Percentiles rank a stretch among this genome's conserved stretches.
These are phyloP conservation scores for Xestia rhomboidea DNA, from an alignment of 2,888 invertebrate genomes.

Conservation along the genomic window DNA sequence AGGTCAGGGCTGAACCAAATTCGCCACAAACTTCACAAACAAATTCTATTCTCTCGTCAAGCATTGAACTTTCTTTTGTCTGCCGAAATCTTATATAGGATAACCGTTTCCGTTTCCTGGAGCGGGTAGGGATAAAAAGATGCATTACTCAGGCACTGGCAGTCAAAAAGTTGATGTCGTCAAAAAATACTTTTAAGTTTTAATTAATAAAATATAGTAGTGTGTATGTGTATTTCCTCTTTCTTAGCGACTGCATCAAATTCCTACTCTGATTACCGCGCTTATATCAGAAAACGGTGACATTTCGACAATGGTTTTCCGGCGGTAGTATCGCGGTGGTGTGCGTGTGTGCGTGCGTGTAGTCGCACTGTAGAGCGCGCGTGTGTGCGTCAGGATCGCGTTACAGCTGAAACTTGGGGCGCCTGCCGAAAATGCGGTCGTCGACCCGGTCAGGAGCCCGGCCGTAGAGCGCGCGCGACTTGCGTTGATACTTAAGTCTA, in stretches of 20 bases:
- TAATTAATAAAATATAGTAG: not conserved
- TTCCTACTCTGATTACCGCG: conserved; percentile 61
- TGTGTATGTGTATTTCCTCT: conserved; percentile 8
- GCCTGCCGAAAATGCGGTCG: conserved; percentile 90
- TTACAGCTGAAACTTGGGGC: conserved; percentile 90
- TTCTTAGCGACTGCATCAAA: conserved; percentile 19
- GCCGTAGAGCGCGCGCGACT: conserved; percentile 77
- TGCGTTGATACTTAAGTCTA: conserved; percentile 78
- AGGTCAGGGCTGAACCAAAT: conserved; percentile 82
- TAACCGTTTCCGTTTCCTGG: conserved; percentile 30
- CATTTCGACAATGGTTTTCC: conserved; percentile 74
- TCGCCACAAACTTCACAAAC: conserved; percentile 64
- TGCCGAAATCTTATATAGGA: conserved; percentile 18
- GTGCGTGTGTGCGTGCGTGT: conserved; percentile 46
- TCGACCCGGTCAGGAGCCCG: conserved; percentile 87
- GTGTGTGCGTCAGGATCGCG: conserved; percentile 86
- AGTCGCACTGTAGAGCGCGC: conserved; percentile 44
- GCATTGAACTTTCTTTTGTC: conserved; percentile 62
- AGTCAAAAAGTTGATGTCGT: not conserved
- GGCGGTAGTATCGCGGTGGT: conserved; percentile 65
- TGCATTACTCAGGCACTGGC: not conserved
- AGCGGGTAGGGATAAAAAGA: not conserved
- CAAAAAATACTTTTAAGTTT: not conserved
- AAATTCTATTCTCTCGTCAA: conserved; percentile 60
- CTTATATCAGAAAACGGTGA: conserved; percentile 70